These are phyloP conservation scores for Cyaniris semiargus DNA, from an alignment of 2,888 invertebrate species.

Conservation along the genomic window DNA sequence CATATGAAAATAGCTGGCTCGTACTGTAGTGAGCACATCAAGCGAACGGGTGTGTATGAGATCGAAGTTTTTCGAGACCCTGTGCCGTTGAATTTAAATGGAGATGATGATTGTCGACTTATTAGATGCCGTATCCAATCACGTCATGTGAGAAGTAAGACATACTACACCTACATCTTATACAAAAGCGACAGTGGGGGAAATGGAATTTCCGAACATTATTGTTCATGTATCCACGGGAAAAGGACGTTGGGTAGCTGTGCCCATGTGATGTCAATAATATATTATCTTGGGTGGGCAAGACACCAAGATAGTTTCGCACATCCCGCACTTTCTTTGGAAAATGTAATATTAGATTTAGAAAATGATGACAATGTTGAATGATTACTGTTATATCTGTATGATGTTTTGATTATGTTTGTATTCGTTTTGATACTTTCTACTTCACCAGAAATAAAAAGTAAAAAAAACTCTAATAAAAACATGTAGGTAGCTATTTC, in stretches of 20 bases:
- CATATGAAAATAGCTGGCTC: not conserved
- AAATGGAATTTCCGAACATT: no score
- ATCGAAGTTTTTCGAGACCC: no score
- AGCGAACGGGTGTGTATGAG: not conserved
- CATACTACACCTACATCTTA: not conserved
- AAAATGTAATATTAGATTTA: no score
- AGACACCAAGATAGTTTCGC: not conserved
- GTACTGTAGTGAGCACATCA: not conserved
- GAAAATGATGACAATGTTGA: no score
- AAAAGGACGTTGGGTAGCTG: not conserved
- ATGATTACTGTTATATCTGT: no score
- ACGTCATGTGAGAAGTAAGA: not conserved
- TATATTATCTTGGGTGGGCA: not conserved
- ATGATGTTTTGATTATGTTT: no score
- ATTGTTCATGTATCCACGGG: not conserved
- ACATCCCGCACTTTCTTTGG: no score
- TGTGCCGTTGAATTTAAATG: no score
- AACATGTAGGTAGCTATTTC: not conserved
- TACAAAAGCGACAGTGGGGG: no score
- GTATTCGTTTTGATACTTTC: no score
- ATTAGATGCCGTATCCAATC: not conserved
- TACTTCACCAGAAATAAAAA: no score
- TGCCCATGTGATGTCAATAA: not conserved
- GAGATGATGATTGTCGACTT: not conserved
- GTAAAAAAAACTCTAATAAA: no score